phyloP scores from a whole-genome alignment of 2,113 vertebrate genomes.

The Hiodon alosoides region DNA sequence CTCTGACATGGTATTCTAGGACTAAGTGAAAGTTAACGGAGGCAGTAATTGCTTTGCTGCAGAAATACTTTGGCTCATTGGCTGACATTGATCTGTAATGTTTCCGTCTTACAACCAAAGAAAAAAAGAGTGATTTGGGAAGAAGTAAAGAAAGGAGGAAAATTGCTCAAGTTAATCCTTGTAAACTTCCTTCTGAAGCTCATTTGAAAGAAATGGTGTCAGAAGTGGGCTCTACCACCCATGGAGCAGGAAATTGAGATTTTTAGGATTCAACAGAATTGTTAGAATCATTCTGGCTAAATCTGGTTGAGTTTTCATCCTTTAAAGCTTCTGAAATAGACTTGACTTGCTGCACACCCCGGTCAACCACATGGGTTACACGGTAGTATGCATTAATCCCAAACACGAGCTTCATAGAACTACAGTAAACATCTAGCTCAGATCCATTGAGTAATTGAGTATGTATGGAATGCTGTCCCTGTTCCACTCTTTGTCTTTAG shows the following conservation, averaged over 20 bases:
- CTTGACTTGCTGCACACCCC: too few species aligned
- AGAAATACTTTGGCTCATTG: constrained; percentile 3
- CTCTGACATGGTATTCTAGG: constrained; percentile 6
- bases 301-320: constrained; percentile 22
- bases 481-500: too few species aligned
- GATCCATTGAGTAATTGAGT: too few species aligned
- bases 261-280: constrained; percentile 22
- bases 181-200: constrained; percentile 21
- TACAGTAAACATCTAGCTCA: too few species aligned
- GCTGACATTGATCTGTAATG: constrained; percentile 25
- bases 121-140: neutral
- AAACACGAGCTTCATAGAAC: too few species aligned
- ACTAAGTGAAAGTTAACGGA: constrained; percentile 10
- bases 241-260: constrained; percentile 29
- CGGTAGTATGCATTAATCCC: too few species aligned
- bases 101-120: neutral
- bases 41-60: constrained; percentile 1
- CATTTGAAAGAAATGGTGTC: constrained; percentile 38
- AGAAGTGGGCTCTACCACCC: constrained; percentile 27
- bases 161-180: constrained; percentile 21
- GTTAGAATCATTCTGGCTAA: constrained; percentile 1
- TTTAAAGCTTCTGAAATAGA: constrained; percentile 32
- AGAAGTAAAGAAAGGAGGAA: neutral
- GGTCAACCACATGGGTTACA: too few species aligned
- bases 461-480: too few species aligned